Percentiles rank a stretch among this genome's conserved stretches.
These are phyloP conservation scores for Neodiprion virginianus DNA, from an alignment of 1,140 invertebrate genomes.

Conservation along the genomic window DNA sequence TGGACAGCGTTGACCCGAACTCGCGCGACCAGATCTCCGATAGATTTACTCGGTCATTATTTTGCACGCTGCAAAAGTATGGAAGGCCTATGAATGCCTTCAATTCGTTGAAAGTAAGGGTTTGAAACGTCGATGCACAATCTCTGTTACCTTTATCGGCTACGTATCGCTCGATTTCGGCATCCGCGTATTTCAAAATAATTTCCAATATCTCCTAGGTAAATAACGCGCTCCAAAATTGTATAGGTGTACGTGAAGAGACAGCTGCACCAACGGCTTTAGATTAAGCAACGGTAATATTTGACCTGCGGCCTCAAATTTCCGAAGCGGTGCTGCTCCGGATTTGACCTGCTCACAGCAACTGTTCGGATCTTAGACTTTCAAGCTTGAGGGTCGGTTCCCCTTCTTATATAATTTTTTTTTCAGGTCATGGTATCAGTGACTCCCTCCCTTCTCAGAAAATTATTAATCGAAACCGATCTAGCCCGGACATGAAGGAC, in stretches of 20 bases:
- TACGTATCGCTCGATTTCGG: constrained; percentile 38
- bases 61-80: constrained; percentile 20
- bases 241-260: constrained; percentile 41
- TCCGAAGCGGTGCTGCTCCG: not conserved
- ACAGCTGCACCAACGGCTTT: constrained; percentile 13
- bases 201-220: constrained; percentile 57
- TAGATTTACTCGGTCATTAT: constrained; percentile 11
- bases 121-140: not conserved
- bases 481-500: not conserved
- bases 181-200: constrained; percentile 58
- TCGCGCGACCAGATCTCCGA: not conserved
- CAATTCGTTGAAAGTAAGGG: constrained; percentile 11
- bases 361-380: too few species aligned
- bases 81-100: constrained; percentile 22
- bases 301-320: not conserved
- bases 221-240: constrained; percentile 57
- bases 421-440: not conserved
- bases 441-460: too few species aligned
- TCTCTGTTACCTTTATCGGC: not conserved
- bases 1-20: not conserved
- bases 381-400: not conserved
- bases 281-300: not conserved
- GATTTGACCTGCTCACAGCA: not conserved
- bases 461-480: too few species aligned
- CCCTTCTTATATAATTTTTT: constrained; percentile 8